Evolutionary conservation across 2,113 vertebrate species (phyloP).

Genomic region (Corythornis madagascariensis): DNA sequence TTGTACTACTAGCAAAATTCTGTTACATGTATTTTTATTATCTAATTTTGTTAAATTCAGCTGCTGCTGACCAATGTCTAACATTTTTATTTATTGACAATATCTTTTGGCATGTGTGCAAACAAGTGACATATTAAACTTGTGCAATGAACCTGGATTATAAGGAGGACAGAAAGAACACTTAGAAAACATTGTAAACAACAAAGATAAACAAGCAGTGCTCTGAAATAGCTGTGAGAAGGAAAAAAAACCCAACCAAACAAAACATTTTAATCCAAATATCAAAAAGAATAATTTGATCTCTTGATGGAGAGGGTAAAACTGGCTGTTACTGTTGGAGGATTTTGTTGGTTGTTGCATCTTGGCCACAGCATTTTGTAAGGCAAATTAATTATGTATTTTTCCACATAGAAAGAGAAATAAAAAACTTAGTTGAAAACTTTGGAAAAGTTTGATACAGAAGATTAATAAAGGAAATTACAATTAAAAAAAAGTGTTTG

Average conservation of each 20-base stretch:
- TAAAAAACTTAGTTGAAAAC: not conserved
- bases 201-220: not conserved
- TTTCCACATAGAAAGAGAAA: not conserved
- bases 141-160: not conserved
- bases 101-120: not conserved
- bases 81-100: not conserved
- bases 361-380: not conserved
- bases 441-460: not conserved
- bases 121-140: not conserved
- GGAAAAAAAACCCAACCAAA: not conserved
- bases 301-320: not conserved
- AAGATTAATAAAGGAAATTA: not conserved
- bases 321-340: not conserved
- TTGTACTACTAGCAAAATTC: not conserved
- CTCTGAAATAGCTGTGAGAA: not conserved
- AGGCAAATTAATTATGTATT: not conserved
- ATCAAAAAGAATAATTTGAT: not conserved
- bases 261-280: not conserved
- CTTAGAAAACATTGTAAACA: not conserved
- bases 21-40: not conserved
- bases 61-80: not conserved
- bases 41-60: not conserved
- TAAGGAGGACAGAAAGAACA: not conserved
- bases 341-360: not conserved
- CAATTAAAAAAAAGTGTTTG: not conserved